Conservation (phyloP, 1,140 invertebrate genomes). For the Sipha flava region DNA sequence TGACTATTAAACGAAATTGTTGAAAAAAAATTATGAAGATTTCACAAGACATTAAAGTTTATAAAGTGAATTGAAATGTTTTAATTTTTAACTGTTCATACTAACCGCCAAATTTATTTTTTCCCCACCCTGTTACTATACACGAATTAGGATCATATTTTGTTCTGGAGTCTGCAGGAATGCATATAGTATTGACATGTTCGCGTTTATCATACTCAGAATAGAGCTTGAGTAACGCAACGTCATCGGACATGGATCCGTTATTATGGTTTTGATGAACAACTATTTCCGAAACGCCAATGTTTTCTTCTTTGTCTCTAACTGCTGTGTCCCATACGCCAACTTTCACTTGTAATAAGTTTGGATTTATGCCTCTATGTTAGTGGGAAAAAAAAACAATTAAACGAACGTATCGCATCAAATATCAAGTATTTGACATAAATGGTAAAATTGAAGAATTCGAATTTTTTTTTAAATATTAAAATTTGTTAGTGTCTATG, state of each 20-base stretch:
- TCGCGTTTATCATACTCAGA: conserved; percentile 40
- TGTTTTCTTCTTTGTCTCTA: conserved; percentile 44
- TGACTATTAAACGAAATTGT: no score
- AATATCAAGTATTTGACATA: no score
- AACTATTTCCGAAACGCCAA: conserved; percentile 43
- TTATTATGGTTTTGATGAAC: conserved; percentile 44
- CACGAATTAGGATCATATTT: conserved; percentile 45
- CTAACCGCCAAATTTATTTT: conserved; percentile 51
- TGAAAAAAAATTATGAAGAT: no score
- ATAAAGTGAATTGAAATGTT: no score
- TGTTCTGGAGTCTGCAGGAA: conserved; percentile 42
- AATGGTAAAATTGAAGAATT: no score
- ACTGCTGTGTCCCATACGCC: conserved; percentile 52
- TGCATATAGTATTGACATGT: conserved; percentile 49
- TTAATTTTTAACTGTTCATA: no score
- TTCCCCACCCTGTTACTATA: conserved; percentile 59
- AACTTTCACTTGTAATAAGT: conserved; percentile 44
- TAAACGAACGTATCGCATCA: no score
- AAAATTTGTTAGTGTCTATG: no score
- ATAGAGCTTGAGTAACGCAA: conserved; percentile 46
- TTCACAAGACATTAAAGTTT: no score
- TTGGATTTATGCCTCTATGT: background rate
- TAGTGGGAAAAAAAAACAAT: background rate
- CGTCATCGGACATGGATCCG: conserved; percentile 45
- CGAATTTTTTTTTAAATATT: no score